Evolutionary conservation across 1,140 invertebrate species (phyloP).

Genomic region (Bombus sylvicola): DNA sequence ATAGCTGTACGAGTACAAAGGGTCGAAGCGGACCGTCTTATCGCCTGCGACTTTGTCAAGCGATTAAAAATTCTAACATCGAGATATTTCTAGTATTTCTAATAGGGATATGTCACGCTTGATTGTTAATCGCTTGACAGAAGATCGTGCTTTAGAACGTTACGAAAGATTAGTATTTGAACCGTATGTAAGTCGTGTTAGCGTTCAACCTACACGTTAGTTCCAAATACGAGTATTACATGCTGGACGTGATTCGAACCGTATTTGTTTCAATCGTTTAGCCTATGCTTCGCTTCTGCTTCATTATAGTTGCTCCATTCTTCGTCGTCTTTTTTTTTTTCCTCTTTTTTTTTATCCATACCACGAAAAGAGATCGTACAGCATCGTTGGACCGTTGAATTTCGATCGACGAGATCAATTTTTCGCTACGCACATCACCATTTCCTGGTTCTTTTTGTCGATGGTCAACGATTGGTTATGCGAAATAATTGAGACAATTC

Average conservation of each 20-base stretch:
- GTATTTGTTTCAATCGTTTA: slow-evolving; percentile 40
- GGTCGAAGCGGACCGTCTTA: not conserved
- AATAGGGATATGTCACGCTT: not conserved
- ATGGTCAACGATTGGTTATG: not conserved
- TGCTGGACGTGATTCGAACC: slow-evolving; percentile 12
- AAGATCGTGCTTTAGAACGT: slow-evolving; percentile 14
- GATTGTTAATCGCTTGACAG: slow-evolving; percentile 16
- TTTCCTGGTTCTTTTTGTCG: not conserved
- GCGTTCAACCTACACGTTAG: slow-evolving; percentile 11
- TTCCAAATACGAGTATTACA: slow-evolving; percentile 28
- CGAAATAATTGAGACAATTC: not conserved
- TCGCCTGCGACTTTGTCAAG: slow-evolving; percentile 14
- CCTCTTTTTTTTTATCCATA: not conserved
- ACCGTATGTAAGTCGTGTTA: slow-evolving; percentile 36
- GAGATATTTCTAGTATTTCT: not conserved
- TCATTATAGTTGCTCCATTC: slow-evolving; percentile 17
- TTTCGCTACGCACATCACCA: not conserved
- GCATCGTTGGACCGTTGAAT: not conserved
- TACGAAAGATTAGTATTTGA: slow-evolving; percentile 25
- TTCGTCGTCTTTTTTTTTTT: not conserved
- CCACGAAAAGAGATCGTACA: not conserved
- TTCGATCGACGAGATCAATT: slow-evolving; percentile 9
- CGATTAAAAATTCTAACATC: slow-evolving; percentile 12
- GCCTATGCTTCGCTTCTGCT: slow-evolving; percentile 54
- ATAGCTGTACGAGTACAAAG: not conserved